phyloP scores from a whole-genome alignment of 1,140 invertebrate genomes.

The Spodoptera litura region DNA sequence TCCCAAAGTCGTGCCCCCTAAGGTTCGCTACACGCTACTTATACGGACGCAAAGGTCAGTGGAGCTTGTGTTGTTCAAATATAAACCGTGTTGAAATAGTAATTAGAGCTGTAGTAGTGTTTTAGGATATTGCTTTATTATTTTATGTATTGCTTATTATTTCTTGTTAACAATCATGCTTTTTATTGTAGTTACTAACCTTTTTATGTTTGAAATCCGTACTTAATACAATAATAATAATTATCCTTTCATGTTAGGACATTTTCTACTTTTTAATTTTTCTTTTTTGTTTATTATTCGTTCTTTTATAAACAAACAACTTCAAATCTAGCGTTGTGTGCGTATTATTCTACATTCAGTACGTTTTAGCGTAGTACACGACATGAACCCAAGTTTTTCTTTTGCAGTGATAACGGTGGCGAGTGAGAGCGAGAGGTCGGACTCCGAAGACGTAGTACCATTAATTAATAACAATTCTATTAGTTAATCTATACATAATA shows the following conservation, averaged over 20 bases:
- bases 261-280: too few species aligned
- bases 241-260: too few species aligned
- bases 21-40: conserved; percentile 13
- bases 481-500: conserved; percentile 50
- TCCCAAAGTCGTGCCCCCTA: not conserved
- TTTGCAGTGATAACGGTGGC: conserved; percentile 70
- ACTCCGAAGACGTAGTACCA: conserved; percentile 69
- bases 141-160: conserved; percentile 38
- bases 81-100: not conserved
- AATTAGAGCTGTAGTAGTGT: conserved; percentile 6
- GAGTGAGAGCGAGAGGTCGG: conserved; percentile 76
- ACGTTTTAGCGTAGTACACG: not conserved
- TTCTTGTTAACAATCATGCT: conserved; percentile 30
- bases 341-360: not conserved
- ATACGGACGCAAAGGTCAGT: conserved; percentile 64
- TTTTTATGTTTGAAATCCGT: not conserved
- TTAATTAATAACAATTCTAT: conserved; percentile 74
- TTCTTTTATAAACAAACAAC: too few species aligned
- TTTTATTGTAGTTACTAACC: conserved; percentile 24
- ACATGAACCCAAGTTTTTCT: conserved; percentile 47
- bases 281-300: too few species aligned
- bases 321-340: too few species aligned
- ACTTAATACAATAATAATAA: too few species aligned
- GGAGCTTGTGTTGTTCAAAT: conserved; percentile 50
- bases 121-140: conserved; percentile 37